Evolutionary conservation across 1,140 invertebrate species (phyloP), one percentile per base, ranked within the genome.

Genomic region (Episyrphus balteatus): DNA sequence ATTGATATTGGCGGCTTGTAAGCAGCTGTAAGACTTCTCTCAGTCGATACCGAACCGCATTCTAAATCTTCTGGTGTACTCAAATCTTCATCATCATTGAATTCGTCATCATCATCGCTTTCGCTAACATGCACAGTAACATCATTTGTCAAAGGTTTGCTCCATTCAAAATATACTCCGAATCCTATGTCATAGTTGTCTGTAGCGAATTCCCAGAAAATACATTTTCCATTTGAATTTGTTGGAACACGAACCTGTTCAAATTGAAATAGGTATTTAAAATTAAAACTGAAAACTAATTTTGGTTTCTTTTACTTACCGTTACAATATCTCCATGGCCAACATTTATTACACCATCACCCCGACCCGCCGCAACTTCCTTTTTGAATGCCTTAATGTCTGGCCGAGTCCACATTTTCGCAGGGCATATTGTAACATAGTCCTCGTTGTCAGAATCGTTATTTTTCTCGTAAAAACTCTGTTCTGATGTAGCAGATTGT

Each of bases 151-250:
- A 78, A 77, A 12, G 84, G 86, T 58, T 90, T 88, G 5, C 82
- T 88, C 93, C 94, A 99, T 72, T 99, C 96, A 70, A 99, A 99
- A 68, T 88, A 97, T 38, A 99, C 81, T 7, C 96, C 97, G 73
- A 99, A 99, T 42, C 94, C 96, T 58, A 99, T 92, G 65, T 99
- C 97, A 69, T 98, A 99, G 58, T 82, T 83, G 68, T 99, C 97
- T 0, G 96, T 99, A 9, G 94, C 92, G 71, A 99, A 99, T 73
- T 99, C 97, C 96, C 96, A 99, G 69, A 94, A 98, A n/a, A 99
- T 72, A 61, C 88, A 89, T 1, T 84, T 82, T 1, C 95, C 96
- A 60, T 92, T 86, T 53, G 86, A 79, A 68, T 98, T 93, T 1
- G 97, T 99, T 13, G 97, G 97, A 19, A 99, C 97, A 46, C 95